Percentiles rank a stretch among this genome's conserved stretches.
Conservation (phyloP, 2,113 vertebrate species). For the Aptenodytes forsteri region DNA sequence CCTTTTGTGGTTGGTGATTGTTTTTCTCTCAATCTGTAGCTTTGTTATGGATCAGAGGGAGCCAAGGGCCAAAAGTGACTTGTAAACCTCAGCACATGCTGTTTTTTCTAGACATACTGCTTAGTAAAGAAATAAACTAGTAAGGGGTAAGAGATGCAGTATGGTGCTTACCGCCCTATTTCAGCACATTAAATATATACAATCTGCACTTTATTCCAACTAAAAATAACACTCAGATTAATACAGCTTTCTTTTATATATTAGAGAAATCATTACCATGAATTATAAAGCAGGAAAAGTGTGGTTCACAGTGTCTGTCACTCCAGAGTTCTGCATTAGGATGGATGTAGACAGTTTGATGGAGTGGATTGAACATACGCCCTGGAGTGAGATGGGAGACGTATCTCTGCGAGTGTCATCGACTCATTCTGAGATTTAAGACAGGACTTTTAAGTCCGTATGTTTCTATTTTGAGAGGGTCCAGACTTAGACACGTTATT, state of each 20-base stretch:
- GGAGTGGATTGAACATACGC: background rate
- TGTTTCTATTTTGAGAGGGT: background rate
- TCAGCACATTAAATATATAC: background rate
- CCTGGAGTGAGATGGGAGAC: background rate
- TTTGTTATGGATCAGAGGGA: constrained; percentile 10
- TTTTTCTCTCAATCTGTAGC: constrained; percentile 47
- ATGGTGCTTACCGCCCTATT: background rate
- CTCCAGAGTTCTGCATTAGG: background rate
- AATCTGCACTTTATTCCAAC: background rate
- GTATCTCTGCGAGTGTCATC: rapidly evolving
- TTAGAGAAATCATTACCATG: background rate
- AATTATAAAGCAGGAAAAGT: background rate
- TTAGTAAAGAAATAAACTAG: constrained; percentile 9
- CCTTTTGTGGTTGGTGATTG: background rate
- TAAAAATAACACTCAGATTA: constrained; percentile 26
- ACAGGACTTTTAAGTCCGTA: background rate
- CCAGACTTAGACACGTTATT: background rate
- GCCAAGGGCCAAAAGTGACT: constrained; percentile 14
- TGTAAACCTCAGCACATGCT: background rate
- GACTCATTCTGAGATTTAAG: background rate
- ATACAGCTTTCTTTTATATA: background rate
- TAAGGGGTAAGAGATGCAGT: background rate
- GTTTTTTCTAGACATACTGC: background rate
- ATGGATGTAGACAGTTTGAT: background rate
- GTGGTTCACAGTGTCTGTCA: background rate